Conservation (phyloP, 2,113 vertebrate genomes). For the Typhlomys cinereus region DNA sequence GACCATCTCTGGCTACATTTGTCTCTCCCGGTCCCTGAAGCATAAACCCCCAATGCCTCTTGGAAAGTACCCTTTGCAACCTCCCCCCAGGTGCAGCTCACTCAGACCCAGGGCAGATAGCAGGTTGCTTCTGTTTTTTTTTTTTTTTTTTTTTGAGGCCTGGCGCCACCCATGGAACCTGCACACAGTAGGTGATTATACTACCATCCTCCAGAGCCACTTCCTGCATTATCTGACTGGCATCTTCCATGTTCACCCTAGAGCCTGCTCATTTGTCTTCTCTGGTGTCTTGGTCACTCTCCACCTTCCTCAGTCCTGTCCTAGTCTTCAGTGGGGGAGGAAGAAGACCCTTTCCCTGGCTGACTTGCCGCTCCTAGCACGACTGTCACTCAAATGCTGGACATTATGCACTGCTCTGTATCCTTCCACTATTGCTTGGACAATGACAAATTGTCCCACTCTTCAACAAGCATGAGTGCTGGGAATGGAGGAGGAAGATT, state of each 20-base stretch:
- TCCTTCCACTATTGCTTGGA: not conserved
- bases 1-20: not conserved
- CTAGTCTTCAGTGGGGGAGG: not conserved
- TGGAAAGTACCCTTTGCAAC: not conserved
- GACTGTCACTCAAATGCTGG: not conserved
- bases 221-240: not conserved
- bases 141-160: no score
- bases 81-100: no score
- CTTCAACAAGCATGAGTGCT: no score
- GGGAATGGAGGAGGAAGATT: not conserved
- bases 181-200: not conserved
- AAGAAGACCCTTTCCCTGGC: not conserved
- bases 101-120: not conserved
- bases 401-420: no score
- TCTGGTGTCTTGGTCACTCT: not conserved
- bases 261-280: not conserved
- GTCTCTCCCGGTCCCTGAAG: not conserved
- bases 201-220: no score
- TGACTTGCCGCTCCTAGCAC: not conserved
- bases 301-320: not conserved
- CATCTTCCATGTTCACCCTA: no score
- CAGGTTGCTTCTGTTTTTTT: not conserved
- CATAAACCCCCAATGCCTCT: not conserved
- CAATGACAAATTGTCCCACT: not conserved
- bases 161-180: not conserved